Conservation (phyloP, 2,888 invertebrate species). For the Myopa testacea region DNA sequence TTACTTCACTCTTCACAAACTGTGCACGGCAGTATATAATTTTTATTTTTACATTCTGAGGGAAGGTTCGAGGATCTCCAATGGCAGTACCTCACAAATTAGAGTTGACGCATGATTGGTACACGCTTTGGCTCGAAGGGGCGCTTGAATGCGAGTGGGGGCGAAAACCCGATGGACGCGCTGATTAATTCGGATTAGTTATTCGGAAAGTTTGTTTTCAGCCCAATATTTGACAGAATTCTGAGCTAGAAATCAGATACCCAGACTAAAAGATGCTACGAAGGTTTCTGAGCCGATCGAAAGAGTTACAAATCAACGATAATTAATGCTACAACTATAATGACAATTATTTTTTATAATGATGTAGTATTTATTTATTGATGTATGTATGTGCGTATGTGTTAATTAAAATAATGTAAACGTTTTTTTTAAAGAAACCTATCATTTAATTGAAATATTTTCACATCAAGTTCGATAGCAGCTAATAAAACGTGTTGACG, state of each 20-base stretch:
- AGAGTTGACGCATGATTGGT: neutral
- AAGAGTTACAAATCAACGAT: too few species aligned
- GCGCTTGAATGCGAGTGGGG: neutral
- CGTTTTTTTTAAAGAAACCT: too few species aligned
- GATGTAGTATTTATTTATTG: too few species aligned
- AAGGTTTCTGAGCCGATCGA: too few species aligned
- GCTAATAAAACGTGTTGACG: too few species aligned
- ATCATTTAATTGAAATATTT: too few species aligned
- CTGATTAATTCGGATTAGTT: neutral
- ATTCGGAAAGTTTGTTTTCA: neutral
- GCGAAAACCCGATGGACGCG: neutral
- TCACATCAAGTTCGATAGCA: too few species aligned
- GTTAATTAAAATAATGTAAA: too few species aligned
- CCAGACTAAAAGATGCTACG: too few species aligned
- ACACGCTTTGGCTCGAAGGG: neutral
- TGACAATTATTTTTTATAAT: too few species aligned
- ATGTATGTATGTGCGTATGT: too few species aligned
- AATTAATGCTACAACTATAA: too few species aligned
- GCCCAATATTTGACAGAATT: neutral
- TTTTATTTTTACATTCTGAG: slow-evolving; percentile 35
- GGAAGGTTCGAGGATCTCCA: slow-evolving; percentile 55
- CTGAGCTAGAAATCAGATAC: neutral
- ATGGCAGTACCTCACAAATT: slow-evolving; percentile 46
- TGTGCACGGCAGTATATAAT: neutral
- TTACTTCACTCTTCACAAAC: slow-evolving; percentile 15